Evolutionary conservation across 30 jellyfish, hydroid and myxozoan species (phyloP), one percentile per base, ranked within the genome.

Genomic region (Aurelia aurita complex sp. Pacific): DNA sequence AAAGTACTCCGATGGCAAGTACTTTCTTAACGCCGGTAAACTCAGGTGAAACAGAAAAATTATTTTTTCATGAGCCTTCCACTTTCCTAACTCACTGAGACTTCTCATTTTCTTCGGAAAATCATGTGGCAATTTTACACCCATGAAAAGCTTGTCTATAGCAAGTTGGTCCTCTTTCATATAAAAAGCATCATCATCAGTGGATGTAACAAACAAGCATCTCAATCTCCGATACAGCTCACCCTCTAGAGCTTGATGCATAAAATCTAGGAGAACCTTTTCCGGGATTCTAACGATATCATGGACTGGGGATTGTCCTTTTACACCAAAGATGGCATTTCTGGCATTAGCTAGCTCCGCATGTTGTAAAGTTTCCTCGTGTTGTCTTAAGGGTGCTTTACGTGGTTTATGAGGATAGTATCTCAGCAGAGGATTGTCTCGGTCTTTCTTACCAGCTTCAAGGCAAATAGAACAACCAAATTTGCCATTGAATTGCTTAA

Each of bases 11-110:
- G 79, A 23, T 69, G 79, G 79, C 59, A 69, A 34, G 53, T 69
- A 69, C 79, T 17, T 69, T 10, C 79, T 23, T 7, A 69, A 69
- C 10, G 13, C 43, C 8, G 79, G 68, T 10, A 69, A 40, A 69
- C 79, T 69, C 79, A 69, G 19, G 67, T 69, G 79, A 13, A 69
- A 69, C 10, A 69, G 79, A 69, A 67, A 69, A 6, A 69, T 19
- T 67, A n/a, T 8, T 16, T 69, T 69, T 69, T 69, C 79, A 36
- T 69, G 79, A 10, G 79, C 79, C 10, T 69, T 38, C 79, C 79
- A 69, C 38, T 69, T 69, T 69, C 54, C 79, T 38, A 69, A 69
- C 53, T 69, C 79, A 69, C 79, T 69, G 53, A 69, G 10, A 69
- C 54, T 69, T 69, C 54, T 43, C 54, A 43, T 43, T 43, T 43